Conservation (phyloP, 2,888 invertebrate genomes). For the Ichneumon xanthorius region DNA sequence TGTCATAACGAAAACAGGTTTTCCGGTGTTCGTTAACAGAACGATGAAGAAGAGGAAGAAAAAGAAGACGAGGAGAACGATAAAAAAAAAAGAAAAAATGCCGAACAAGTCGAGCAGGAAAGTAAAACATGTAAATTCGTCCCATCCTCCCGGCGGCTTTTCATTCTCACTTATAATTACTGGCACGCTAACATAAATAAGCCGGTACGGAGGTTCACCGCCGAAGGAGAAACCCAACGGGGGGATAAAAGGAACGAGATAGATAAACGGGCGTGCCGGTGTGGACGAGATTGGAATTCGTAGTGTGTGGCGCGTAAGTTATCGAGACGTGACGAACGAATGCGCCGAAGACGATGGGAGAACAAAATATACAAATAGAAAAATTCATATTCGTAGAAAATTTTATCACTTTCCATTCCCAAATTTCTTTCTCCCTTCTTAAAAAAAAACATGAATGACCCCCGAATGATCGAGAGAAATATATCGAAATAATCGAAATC, state of each 20-base stretch:
- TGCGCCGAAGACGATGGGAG: slow-evolving; percentile 24
- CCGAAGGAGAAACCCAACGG: slow-evolving; percentile 45
- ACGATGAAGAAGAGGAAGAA: slow-evolving; percentile 50
- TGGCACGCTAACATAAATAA: slow-evolving; percentile 77
- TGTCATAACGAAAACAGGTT: slow-evolving; percentile 77
- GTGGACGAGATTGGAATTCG: slow-evolving; percentile 65
- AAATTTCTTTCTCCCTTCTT: not conserved
- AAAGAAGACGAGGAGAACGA: not conserved
- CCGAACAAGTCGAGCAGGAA: slow-evolving; percentile 51
- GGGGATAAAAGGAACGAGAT: slow-evolving; percentile 66
- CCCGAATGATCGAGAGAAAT: not conserved
- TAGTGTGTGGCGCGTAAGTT: slow-evolving; percentile 64
- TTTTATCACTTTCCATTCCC: not conserved
- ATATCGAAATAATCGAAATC: not conserved
- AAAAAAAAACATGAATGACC: not conserved
- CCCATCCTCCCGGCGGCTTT: slow-evolving; percentile 72
- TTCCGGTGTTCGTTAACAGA: slow-evolving; percentile 65
- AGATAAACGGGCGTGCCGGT: slow-evolving; percentile 57
- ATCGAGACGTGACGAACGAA: slow-evolving; percentile 54
- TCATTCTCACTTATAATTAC: slow-evolving; percentile 79
- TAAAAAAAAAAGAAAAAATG: slow-evolving; percentile 1
- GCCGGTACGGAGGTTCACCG: slow-evolving; percentile 62
- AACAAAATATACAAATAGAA: slow-evolving; percentile 43
- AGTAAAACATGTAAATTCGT: slow-evolving; percentile 64
- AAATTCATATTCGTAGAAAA: not conserved